phyloP scores from a whole-genome alignment of 1,140 invertebrate species.

The Carposina sasakii region DNA sequence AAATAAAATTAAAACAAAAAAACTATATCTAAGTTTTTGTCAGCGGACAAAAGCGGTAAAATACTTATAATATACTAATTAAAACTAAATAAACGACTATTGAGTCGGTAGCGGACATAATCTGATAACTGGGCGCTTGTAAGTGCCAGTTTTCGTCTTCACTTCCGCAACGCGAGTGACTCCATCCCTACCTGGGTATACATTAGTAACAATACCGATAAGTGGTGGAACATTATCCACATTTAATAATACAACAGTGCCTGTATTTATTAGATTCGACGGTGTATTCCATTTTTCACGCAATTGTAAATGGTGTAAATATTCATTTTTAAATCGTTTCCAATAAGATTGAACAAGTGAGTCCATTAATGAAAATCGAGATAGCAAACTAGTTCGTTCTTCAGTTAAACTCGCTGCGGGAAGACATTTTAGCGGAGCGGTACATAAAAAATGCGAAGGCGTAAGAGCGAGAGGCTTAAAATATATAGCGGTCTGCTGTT shows the following conservation, averaged over 20 bases:
- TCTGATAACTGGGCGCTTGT: background rate
- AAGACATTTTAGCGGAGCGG: conserved; percentile 17
- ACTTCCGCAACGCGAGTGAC: background rate
- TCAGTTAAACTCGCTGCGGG: conserved; percentile 7
- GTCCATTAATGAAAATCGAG: conserved; percentile 7
- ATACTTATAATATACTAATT: too few relatives aligned
- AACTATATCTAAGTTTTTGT: too few relatives aligned
- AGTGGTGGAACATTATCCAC: conserved; percentile 21
- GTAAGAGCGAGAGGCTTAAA: conserved; percentile 41
- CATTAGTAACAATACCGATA: conserved; percentile 31
- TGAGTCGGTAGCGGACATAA: background rate
- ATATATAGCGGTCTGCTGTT: conserved; percentile 38
- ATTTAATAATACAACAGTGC: conserved; percentile 25
- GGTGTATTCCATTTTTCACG: conserved; percentile 11
- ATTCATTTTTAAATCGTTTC: conserved; percentile 20
- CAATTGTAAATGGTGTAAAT: conserved; percentile 16
- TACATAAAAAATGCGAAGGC: conserved; percentile 52
- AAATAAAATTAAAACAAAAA: too few relatives aligned
- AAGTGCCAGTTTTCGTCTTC: background rate
- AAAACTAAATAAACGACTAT: too few relatives aligned
- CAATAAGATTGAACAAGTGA: conserved; percentile 19
- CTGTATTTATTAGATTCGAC: conserved; percentile 10
- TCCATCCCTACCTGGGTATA: conserved; percentile 13
- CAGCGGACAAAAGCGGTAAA: too few relatives aligned
- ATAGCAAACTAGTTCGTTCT: conserved; percentile 1